Evolutionary conservation across 2,113 vertebrate species (phyloP).

Genomic region (Isichthys henryi): DNA sequence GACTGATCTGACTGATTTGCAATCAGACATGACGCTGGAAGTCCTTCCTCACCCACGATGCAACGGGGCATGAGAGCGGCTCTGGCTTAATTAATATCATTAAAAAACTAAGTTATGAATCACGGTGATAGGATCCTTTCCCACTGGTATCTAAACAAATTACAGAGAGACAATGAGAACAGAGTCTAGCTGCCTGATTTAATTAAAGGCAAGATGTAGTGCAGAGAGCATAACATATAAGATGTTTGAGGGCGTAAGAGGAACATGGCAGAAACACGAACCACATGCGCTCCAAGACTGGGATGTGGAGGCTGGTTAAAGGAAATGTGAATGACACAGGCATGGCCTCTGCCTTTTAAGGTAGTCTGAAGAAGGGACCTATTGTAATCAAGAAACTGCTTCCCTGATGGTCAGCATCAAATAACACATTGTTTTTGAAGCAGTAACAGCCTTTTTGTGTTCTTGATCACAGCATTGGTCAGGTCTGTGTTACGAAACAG

Average conservation of each 20-base stretch:
- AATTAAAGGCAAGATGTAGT: slow-evolving; percentile 16
- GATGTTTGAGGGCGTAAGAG: slow-evolving; percentile 35
- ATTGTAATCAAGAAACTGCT: neutral
- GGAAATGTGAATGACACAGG: neutral
- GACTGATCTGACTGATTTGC: neutral
- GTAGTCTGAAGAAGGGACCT: neutral
- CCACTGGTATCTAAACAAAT: slow-evolving; percentile 54
- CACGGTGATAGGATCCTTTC: slow-evolving; percentile 43
- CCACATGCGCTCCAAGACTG: slow-evolving; percentile 32
- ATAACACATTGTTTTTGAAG: no score
- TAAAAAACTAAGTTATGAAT: slow-evolving; percentile 49
- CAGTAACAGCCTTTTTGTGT: neutral
- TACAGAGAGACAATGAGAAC: slow-evolving; percentile 46
- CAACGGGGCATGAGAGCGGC: slow-evolving; percentile 30
- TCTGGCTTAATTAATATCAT: slow-evolving; percentile 54
- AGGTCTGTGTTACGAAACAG: neutral
- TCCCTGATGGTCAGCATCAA: neutral
- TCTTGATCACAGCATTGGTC: neutral
- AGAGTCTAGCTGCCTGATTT: slow-evolving; percentile 35
- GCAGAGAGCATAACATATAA: slow-evolving; percentile 35
- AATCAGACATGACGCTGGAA: slow-evolving; percentile 30
- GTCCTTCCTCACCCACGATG: slow-evolving; percentile 36
- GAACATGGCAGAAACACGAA: slow-evolving; percentile 43
- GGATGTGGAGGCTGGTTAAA: neutral
- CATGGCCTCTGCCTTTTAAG: neutral